These are phyloP conservation scores for Mobula birostris DNA, from an alignment of 2,113 vertebrate species.

Conservation along the genomic window DNA sequence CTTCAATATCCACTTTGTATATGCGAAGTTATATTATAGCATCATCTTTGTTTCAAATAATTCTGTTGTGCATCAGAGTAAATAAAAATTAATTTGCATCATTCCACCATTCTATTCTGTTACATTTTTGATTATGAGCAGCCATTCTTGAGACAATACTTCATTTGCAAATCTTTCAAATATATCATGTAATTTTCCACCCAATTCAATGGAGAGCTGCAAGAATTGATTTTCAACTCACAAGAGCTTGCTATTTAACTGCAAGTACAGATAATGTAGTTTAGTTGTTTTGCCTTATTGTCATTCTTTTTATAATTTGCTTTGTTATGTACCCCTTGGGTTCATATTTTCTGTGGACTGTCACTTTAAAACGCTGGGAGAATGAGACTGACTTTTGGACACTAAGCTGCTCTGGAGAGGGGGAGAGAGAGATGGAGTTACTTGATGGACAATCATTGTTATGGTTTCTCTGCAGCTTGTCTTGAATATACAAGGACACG, in stretches of 20 bases:
- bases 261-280: not conserved
- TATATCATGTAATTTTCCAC: not conserved
- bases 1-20: not conserved
- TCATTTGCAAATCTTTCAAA: not conserved
- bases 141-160: not conserved
- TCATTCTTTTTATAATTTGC: not conserved
- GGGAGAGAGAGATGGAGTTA: no score
- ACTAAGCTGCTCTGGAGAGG: no score
- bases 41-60: not conserved
- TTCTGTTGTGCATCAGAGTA: not conserved
- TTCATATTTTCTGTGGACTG: no score
- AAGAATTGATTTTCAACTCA: not conserved
- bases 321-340: no score
- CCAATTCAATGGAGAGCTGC: not conserved
- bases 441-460: no score
- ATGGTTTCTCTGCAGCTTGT: no score
- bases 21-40: not conserved
- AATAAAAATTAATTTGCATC: constrained; percentile 11
- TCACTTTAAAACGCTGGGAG: no score
- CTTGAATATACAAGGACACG: no score
- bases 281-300: not conserved
- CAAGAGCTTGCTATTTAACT: not conserved
- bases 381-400: no score
- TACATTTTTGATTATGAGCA: not conserved
- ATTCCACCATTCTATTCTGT: not conserved